Conservation (phyloP, 2,888 invertebrate species). For the Seira ritae region DNA sequence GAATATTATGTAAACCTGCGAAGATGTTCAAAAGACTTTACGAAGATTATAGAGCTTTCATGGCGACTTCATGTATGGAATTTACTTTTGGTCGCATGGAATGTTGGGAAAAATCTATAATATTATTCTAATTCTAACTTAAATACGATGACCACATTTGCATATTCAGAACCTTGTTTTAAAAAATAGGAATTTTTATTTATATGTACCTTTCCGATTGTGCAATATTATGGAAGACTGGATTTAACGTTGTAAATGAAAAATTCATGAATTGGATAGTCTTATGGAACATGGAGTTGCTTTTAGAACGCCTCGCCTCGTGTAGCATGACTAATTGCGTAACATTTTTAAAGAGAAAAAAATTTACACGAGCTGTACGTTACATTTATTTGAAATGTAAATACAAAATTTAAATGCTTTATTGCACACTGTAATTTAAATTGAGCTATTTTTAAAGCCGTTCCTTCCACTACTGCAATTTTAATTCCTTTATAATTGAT, state of each 20-base stretch:
- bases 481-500: no score
- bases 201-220: not conserved
- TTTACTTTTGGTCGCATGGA: not conserved
- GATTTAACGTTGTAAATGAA: no score
- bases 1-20: not conserved
- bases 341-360: not conserved
- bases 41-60: not conserved
- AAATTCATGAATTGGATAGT: no score
- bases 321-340: constrained; percentile 7
- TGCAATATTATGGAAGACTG: no score
- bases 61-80: not conserved
- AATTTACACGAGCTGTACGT: no score
- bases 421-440: not conserved
- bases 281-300: not conserved
- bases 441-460: not conserved
- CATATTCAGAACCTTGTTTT: not conserved
- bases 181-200: not conserved
- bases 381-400: no score
- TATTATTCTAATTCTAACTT: no score
- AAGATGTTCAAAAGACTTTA: not conserved
- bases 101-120: no score
- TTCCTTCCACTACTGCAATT: not conserved
- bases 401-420: not conserved
- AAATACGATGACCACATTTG: not conserved
- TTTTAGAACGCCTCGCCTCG: not conserved